phyloP scores from a whole-genome alignment of 2,888 invertebrate species.

The Allacma fusca region DNA sequence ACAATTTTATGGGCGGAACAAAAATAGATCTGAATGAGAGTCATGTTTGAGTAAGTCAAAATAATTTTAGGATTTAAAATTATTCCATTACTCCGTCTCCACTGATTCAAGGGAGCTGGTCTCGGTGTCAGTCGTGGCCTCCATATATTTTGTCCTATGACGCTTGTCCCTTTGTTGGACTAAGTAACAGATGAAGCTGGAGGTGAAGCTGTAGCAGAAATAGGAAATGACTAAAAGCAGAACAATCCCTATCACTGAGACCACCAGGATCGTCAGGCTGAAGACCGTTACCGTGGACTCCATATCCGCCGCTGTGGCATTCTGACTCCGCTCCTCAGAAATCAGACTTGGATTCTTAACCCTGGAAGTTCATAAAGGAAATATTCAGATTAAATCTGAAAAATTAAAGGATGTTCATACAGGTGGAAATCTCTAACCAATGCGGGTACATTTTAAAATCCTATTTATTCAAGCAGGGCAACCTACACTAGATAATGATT shows the following conservation, averaged over 20 bases:
- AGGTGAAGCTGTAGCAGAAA: conserved; percentile 31
- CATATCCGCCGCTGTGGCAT: background rate
- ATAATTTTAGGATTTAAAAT: no score
- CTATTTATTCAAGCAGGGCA: no score
- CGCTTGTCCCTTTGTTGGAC: background rate
- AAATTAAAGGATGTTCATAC: no score
- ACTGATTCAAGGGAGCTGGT: conserved; percentile 26
- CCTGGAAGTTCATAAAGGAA: no score
- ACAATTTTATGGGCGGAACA: no score
- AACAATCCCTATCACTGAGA: conserved; percentile 13
- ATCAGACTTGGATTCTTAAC: background rate
- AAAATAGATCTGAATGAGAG: no score
- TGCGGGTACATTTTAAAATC: no score
- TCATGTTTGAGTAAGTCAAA: no score
- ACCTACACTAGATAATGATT: conserved; percentile 10
- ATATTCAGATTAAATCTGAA: no score
- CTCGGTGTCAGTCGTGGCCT: conserved; percentile 23
- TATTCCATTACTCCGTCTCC: no score
- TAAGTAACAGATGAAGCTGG: background rate
- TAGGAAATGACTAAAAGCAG: background rate
- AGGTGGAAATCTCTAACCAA: no score
- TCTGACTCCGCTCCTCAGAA: background rate
- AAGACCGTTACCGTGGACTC: conserved; percentile 8
- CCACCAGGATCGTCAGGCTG: conserved; percentile 18
- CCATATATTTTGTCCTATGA: background rate